These are phyloP conservation scores for Cyprinodon diabolis DNA, from an alignment of 2,797 vertebrate species.

Conservation along the genomic window DNA sequence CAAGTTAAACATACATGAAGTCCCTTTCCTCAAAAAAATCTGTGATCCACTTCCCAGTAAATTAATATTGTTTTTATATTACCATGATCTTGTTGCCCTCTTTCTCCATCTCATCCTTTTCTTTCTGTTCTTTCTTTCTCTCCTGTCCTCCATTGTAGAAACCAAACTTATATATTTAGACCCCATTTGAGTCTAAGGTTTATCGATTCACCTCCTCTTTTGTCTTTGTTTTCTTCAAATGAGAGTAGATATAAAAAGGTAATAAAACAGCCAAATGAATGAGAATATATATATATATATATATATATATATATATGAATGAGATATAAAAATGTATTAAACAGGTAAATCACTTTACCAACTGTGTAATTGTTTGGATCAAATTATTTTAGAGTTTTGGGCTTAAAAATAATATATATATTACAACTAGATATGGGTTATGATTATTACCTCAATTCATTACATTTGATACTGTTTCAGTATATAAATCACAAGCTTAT, in stretches of 20 bases:
- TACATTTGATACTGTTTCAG: slow-evolving; percentile 20
- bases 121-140: background rate
- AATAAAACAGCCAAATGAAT: background rate
- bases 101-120: background rate
- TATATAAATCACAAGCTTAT: slow-evolving; percentile 42
- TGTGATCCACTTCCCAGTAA: background rate
- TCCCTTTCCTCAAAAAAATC: background rate
- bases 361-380: background rate
- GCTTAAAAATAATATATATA: background rate
- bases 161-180: background rate
- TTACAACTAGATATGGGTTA: background rate
- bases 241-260: background rate
- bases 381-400: background rate
- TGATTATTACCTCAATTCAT: background rate
- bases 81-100: background rate
- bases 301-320: too few species aligned
- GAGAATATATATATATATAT: too few species aligned
- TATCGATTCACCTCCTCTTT: background rate
- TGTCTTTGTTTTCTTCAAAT: background rate
- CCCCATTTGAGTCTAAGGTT: too few species aligned
- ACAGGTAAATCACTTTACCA: background rate
- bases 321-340: background rate
- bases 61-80: background rate
- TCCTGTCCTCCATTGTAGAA: background rate
- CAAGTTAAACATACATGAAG: background rate